phyloP scores from a whole-genome alignment of 2,797 vertebrate species.

The Acanthurus leucopareius region DNA sequence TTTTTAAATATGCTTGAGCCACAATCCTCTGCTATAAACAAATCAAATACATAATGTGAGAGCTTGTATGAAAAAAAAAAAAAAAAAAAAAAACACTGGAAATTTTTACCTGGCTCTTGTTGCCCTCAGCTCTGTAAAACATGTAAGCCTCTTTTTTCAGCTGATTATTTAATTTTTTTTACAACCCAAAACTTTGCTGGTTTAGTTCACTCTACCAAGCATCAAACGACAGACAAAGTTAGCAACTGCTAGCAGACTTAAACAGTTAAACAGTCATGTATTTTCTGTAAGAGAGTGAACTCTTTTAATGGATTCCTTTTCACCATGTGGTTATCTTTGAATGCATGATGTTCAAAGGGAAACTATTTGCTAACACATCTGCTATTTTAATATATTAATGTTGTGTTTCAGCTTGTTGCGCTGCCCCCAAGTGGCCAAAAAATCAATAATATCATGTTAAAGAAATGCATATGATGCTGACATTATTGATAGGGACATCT shows the following conservation, averaged over 20 bases:
- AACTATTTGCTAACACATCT: not conserved
- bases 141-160: not conserved
- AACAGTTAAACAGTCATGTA: not conserved
- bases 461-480: not conserved
- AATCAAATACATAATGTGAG: too few relatives aligned
- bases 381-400: not conserved
- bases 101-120: not conserved
- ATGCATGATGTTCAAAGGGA: not conserved
- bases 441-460: not conserved
- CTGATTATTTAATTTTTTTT: not conserved
- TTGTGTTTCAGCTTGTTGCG: not conserved
- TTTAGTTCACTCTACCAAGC: not conserved
- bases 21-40: too few relatives aligned
- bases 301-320: not conserved
- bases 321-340: not conserved
- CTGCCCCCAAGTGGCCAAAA: not conserved
- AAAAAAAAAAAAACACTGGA: not conserved
- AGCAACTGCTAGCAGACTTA: not conserved
- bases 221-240: not conserved
- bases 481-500: not conserved
- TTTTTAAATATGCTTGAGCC: constrained; percentile 2
- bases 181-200: not conserved
- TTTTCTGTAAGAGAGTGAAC: not conserved
- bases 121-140: too few relatives aligned
- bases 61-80: too few relatives aligned